Evolutionary conservation across 2,113 vertebrate genomes (phyloP).

Genomic region (Notarius quadriscutis): DNA sequence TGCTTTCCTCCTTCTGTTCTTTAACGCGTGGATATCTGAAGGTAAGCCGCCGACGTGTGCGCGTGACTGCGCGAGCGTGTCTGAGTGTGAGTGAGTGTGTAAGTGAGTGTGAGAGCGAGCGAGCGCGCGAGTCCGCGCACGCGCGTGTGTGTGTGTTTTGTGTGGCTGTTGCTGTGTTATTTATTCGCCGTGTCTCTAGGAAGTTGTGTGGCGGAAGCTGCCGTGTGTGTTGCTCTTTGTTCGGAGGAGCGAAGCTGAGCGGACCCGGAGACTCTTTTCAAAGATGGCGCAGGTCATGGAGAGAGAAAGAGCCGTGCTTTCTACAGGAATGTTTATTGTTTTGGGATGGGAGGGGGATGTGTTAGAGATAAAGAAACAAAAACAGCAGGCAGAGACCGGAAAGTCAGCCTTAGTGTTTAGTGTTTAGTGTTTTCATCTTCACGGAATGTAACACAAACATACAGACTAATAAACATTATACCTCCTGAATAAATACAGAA

Average conservation of each 20-base stretch:
- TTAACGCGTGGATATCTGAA: conserved; percentile 65
- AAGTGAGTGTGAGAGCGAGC: not conserved
- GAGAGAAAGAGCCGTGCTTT: conserved; percentile 65
- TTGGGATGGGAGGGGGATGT: not conserved
- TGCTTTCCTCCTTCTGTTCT: conserved; percentile 65
- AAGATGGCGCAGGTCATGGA: conserved; percentile 79
- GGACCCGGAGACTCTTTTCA: conserved; percentile 67
- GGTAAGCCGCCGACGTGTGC: conserved; percentile 56
- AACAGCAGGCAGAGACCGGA: not conserved
- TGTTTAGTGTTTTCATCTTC: not conserved
- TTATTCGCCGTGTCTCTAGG: no score
- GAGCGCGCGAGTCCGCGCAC: no score
- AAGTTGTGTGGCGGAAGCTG: conserved; percentile 49
- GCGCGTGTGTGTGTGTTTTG: not conserved
- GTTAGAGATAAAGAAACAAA: not conserved
- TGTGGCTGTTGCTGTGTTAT: not conserved
- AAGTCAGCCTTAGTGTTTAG: not conserved
- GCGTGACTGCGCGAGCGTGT: not conserved
- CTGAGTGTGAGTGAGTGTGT: not conserved
- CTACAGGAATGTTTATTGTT: conserved; percentile 72
- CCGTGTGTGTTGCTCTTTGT: conserved; percentile 64
- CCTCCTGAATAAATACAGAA: not conserved
- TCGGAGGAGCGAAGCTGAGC: conserved; percentile 60
- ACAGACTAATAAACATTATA: not conserved
- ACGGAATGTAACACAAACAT: not conserved